Evolutionary conservation across 2,888 invertebrate genomes (phyloP).

Genomic region (Horisme vitalbata): DNA sequence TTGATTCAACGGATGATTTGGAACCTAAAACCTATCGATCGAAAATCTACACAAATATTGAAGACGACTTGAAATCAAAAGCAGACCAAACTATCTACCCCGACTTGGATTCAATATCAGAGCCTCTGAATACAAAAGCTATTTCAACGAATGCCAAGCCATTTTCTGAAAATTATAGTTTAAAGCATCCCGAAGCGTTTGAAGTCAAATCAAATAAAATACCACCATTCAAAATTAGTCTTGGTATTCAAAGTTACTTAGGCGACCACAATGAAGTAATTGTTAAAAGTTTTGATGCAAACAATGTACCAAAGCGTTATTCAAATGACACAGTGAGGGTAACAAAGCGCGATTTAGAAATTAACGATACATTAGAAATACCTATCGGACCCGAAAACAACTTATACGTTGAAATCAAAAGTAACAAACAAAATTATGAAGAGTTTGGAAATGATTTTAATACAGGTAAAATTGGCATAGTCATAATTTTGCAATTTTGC

Average conservation of each 20-base stretch:
- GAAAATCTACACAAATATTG: too few relatives aligned
- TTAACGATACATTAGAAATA: constrained; percentile 46
- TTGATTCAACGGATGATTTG: too few relatives aligned
- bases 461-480: constrained; percentile 2
- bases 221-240: constrained; percentile 37
- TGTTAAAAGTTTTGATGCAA: constrained; percentile 48
- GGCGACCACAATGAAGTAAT: constrained; percentile 49
- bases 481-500: too few relatives aligned
- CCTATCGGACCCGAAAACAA: constrained; percentile 51
- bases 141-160: neutral
- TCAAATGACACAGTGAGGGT: constrained; percentile 42
- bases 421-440: constrained; percentile 7
- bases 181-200: neutral
- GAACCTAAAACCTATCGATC: too few relatives aligned
- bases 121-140: neutral
- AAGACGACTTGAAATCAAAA: too few relatives aligned
- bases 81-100: too few relatives aligned
- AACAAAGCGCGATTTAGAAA: constrained; percentile 45
- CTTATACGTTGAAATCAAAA: constrained; percentile 46
- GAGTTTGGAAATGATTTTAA: neutral
- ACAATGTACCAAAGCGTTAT: constrained; percentile 29
- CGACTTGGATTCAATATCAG: neutral
- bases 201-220: constrained; percentile 8
- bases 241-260: constrained; percentile 54
- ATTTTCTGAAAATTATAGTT: neutral